These are phyloP conservation scores for Eilema depressum DNA, from an alignment of 2,888 invertebrate genomes.

Conservation along the genomic window DNA sequence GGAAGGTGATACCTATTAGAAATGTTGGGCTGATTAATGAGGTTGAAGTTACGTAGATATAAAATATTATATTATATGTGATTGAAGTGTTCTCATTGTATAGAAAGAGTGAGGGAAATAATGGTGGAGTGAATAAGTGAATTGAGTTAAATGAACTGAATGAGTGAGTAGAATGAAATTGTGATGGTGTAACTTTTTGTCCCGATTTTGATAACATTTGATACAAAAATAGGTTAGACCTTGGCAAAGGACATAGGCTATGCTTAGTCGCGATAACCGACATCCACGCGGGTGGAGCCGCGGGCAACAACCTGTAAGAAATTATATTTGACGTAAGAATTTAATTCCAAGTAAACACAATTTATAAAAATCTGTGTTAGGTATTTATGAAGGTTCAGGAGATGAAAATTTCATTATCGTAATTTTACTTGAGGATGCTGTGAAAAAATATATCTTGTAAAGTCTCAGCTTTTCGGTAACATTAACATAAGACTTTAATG, in stretches of 20 bases:
- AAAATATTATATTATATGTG: background rate
- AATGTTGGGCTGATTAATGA: background rate
- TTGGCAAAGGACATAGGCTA: too few relatives aligned
- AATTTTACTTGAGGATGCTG: background rate
- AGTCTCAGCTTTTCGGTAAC: background rate
- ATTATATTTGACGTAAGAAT: background rate
- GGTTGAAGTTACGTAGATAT: background rate
- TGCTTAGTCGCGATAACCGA: too few relatives aligned
- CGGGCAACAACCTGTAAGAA: too few relatives aligned
- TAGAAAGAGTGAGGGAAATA: background rate
- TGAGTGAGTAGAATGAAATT: background rate
- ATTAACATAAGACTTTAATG: background rate
- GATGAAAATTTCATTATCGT: constrained; percentile 6
- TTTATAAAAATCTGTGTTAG: background rate
- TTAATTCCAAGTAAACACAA: background rate
- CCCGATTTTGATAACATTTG: too few relatives aligned
- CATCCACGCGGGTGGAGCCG: too few relatives aligned
- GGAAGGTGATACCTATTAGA: background rate
- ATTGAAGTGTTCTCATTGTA: background rate
- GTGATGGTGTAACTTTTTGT: too few relatives aligned
- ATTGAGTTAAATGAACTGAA: background rate
- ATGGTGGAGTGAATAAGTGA: background rate
- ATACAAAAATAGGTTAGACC: too few relatives aligned
- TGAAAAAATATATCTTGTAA: background rate
- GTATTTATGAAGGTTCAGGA: background rate